Base-by-base conservation (phyloP, 64 coral and sea anemone species). In the Cladopsammia gracilis region DNA sequence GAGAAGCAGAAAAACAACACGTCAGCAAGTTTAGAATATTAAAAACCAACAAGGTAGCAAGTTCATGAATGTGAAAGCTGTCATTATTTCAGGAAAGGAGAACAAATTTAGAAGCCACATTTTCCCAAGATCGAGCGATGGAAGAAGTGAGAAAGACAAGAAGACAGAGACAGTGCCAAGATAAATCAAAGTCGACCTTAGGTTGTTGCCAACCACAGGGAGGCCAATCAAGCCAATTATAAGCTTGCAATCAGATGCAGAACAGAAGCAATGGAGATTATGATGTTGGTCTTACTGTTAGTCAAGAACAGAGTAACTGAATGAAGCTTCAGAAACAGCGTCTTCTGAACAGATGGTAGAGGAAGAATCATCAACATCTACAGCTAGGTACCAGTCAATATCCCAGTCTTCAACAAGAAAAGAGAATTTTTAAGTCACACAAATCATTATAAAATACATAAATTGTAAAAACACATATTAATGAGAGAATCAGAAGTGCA, bases 401-500 rank as follows among this genome's bases (percentile, higher is more conserved):
- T 84, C 80, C 80, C 80, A 84, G 61, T 84, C 80, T 84, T 51
- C 5, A 67, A 24, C 8, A 46, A 81, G 77, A 81, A 62, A 54
- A 48, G 62, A 67, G 20, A 84, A 62, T 16, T 45, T 10, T 22
- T 45, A 11, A 47, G 15, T 82, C 7, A 82, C 24, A 82, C 34
- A 62, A 46, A 10, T 16, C 8, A 18, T 5, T 5, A 14, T 9
- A 1, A 4, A 1, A 67, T 13, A 58, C 25, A 16, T 45, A 80
- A 25, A 7, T n/a, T n/a, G n/a, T 57, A 58, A 54, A 26, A 54
- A 26, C 20, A 26, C 25, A 25, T 5, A 42, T 20, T 10, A 14
- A 42, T 78, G 2, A 78, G 52, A 25, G 52, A 25, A 9, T 70
- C 0, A 70, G 10, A 70, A 24, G 14, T 64, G 61, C 15, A 44